phyloP scores from a whole-genome alignment of 2,888 invertebrate genomes.

The Drosophila colorata region DNA sequence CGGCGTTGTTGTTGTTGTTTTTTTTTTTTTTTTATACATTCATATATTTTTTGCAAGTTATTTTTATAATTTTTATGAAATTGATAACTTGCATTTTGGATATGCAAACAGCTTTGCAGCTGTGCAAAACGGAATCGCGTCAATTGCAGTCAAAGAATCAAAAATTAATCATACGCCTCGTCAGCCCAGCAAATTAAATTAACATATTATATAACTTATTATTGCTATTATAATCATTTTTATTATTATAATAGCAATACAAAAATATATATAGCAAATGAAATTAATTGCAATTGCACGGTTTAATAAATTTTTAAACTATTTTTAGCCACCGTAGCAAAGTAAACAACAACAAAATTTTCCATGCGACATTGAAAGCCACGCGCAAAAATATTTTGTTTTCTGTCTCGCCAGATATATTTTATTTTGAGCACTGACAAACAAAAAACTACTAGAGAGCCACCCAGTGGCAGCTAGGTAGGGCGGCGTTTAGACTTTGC shows the following conservation, averaged over 20 bases:
- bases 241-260: no score
- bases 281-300: background rate
- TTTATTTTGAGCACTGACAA: constrained; percentile 10
- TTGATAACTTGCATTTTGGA: constrained; percentile 54
- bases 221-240: no score
- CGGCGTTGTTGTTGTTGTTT: constrained; percentile 28
- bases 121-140: constrained; percentile 40
- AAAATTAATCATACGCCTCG: constrained; percentile 51
- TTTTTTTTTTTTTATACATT: constrained; percentile 13
- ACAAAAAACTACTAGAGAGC: constrained; percentile 13
- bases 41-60: background rate
- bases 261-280: no score
- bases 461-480: constrained; percentile 12
- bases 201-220: background rate
- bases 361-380: constrained; percentile 62
- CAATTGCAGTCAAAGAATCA: constrained; percentile 28
- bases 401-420: constrained; percentile 7
- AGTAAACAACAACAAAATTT: constrained; percentile 26
- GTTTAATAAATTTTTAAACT: background rate
- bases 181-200: constrained; percentile 1
- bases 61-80: constrained; percentile 16
- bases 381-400: constrained; percentile 46
- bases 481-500: constrained; percentile 24
- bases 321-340: constrained; percentile 20
- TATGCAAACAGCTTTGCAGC: constrained; percentile 36